Percentiles rank a stretch among this genome's conserved stretches.
phyloP scores from a whole-genome alignment of 2,888 invertebrate species.

The Prenolepis imparis region DNA sequence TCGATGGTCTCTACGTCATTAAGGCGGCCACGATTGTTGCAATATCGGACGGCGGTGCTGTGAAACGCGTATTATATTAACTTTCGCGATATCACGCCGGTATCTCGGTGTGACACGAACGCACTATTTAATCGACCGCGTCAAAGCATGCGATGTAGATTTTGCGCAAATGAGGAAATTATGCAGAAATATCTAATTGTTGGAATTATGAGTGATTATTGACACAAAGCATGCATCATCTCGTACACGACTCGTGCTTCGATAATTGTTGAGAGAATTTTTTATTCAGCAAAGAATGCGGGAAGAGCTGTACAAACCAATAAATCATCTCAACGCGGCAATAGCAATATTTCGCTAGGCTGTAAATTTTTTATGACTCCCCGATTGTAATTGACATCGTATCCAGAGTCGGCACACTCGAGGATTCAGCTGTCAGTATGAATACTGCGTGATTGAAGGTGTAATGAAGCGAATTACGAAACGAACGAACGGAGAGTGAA shows the following conservation, averaged over 20 bases:
- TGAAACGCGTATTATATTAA: slow-evolving; percentile 46
- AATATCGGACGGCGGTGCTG: slow-evolving; percentile 39
- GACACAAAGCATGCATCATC: not conserved
- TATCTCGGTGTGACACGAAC: slow-evolving; percentile 22
- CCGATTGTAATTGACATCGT: slow-evolving; percentile 75
- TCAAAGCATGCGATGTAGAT: not conserved
- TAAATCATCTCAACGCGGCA: slow-evolving; percentile 56
- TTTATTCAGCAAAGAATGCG: slow-evolving; percentile 1
- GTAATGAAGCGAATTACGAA: slow-evolving; percentile 80
- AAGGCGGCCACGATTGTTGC: slow-evolving; percentile 61
- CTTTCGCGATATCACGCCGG: slow-evolving; percentile 29
- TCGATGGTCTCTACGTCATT: slow-evolving; percentile 60
- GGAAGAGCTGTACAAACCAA: not conserved
- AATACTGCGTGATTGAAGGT: slow-evolving; percentile 82
- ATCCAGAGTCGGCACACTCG: slow-evolving; percentile 69
- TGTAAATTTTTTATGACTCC: slow-evolving; percentile 70
- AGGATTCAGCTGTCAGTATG: slow-evolving; percentile 80
- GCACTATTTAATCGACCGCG: slow-evolving; percentile 3
- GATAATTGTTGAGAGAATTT: slow-evolving; percentile 7
- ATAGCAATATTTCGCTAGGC: slow-evolving; percentile 67
- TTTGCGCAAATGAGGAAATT: not conserved
- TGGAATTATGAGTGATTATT: not conserved
- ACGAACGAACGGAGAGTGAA: slow-evolving; percentile 70
- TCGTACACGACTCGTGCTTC: not conserved
- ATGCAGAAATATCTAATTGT: not conserved